These are phyloP conservation scores for Eidolon helvum DNA, from an alignment of 2,113 vertebrate species.

Conservation along the genomic window DNA sequence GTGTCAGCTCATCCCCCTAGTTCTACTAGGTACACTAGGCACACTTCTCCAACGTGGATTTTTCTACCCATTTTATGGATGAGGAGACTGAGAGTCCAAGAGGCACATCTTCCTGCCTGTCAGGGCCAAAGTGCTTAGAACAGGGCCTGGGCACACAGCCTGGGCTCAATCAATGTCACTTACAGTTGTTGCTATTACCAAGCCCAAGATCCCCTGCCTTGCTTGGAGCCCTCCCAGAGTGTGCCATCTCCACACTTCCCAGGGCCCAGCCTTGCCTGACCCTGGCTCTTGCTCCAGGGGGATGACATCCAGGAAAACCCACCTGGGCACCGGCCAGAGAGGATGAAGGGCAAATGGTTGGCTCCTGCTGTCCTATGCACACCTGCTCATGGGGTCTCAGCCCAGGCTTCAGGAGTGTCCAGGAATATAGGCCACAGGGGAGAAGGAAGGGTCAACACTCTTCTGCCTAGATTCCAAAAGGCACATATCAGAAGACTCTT, in stretches of 20 bases:
- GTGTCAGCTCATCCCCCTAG: neutral
- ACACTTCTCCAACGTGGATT: neutral
- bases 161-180: neutral
- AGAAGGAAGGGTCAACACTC: neutral
- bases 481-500: neutral
- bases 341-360: neutral
- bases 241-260: accelerated
- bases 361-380: neutral
- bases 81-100: neutral
- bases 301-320: neutral
- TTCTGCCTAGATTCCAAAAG: neutral
- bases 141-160: neutral
- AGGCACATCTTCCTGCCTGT: neutral
- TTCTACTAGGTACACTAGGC: neutral
- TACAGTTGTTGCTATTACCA: neutral
- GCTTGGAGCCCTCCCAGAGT: neutral
- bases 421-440: neutral
- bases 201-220: neutral
- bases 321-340: neutral
- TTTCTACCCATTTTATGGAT: neutral
- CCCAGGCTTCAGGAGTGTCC: neutral
- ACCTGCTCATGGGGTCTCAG: neutral
- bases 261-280: neutral
- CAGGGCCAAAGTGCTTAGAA: neutral
- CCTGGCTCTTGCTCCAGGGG: neutral